Evolutionary conservation across 2,113 vertebrate species (phyloP).

Genomic region (Neopipo cinnamomea): DNA sequence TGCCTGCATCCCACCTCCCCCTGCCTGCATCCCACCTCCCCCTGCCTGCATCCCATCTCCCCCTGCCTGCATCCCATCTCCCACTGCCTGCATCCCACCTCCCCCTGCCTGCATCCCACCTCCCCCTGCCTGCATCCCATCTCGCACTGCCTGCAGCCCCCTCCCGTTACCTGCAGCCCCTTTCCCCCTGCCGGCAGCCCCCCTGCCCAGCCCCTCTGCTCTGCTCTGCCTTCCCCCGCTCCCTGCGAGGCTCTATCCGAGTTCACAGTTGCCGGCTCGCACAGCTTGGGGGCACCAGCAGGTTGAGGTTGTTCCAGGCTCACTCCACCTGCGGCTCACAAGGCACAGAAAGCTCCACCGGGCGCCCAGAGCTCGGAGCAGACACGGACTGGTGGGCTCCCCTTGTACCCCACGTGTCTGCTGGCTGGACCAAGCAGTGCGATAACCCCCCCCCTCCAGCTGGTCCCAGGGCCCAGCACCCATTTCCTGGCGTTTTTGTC

Average conservation of each 20-base stretch:
- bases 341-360: background rate
- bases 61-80: background rate
- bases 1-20: no score
- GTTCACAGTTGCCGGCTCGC: background rate
- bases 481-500: background rate
- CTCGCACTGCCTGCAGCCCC: background rate
- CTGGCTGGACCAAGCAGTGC: background rate
- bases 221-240: background rate
- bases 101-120: background rate
- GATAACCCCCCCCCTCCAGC: no score
- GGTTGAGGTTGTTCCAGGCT: background rate
- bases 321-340: background rate
- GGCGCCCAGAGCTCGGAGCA: background rate
- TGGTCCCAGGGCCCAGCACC: background rate
- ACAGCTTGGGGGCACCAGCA: slow-evolving; percentile 37
- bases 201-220: background rate
- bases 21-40: background rate
- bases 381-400: background rate
- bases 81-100: no score
- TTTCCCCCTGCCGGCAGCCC: background rate
- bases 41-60: background rate
- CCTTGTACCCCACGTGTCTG: rapidly evolving
- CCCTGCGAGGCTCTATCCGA: background rate
- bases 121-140: background rate
- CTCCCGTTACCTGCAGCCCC: background rate